Evolutionary conservation across 2,888 invertebrate genomes (phyloP).

Genomic region (Cynaeus angustus): DNA sequence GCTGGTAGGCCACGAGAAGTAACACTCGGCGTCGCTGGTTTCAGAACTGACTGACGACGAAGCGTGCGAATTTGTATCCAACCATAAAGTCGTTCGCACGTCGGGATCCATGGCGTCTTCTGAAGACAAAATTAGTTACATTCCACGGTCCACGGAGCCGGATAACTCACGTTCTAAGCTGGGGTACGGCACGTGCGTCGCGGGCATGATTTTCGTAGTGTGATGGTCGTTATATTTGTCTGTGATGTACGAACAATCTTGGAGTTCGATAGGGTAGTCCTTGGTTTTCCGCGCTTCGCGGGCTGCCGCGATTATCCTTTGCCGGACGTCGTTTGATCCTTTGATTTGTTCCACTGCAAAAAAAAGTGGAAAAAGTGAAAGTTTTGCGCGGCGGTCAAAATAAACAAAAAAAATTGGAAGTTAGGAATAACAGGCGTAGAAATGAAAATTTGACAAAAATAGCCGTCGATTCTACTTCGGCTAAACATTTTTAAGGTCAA

Average conservation of each 20-base stretch:
- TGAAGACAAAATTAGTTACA: constrained; percentile 58
- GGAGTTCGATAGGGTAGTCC: constrained; percentile 76
- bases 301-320: constrained; percentile 80
- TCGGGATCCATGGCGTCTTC: constrained; percentile 76
- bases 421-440: too few relatives aligned
- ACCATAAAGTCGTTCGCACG: constrained; percentile 78
- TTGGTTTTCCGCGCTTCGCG: constrained; percentile 76
- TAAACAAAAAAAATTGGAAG: too few relatives aligned
- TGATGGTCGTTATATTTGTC: constrained; percentile 67
- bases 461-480: too few relatives aligned
- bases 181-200: constrained; percentile 66
- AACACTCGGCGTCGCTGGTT: constrained; percentile 76
- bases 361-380: too few relatives aligned
- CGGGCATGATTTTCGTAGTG: constrained; percentile 59
- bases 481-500: too few relatives aligned
- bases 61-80: constrained; percentile 82
- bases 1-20: constrained; percentile 82
- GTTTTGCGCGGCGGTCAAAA: too few relatives aligned
- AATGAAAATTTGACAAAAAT: too few relatives aligned
- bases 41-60: constrained; percentile 78
- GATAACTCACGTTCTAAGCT: constrained; percentile 68
- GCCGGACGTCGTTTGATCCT: constrained; percentile 79
- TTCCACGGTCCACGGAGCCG: not conserved
- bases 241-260: constrained; percentile 67
- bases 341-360: constrained; percentile 83